Percentiles rank a stretch among this genome's conserved stretches.
These are phyloP conservation scores for Metalampra italica DNA, from an alignment of 2,888 invertebrate species.

Conservation along the genomic window DNA sequence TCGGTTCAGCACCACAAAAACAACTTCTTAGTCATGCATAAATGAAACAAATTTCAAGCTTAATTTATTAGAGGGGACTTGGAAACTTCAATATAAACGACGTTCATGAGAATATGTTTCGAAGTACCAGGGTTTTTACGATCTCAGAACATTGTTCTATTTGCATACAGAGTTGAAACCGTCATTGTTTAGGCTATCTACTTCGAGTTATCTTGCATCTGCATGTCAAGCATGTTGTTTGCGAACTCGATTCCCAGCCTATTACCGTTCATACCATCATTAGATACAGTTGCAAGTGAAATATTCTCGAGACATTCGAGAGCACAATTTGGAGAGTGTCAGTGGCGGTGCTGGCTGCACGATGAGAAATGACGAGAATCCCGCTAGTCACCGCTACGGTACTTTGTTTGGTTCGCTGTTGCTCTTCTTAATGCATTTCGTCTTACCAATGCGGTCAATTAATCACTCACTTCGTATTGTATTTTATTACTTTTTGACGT, in stretches of 20 bases:
- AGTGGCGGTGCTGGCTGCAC: conserved; percentile 28
- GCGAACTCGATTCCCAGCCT: conserved; percentile 66
- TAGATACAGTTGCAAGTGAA: conserved; percentile 69
- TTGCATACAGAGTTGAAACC: conserved; percentile 56
- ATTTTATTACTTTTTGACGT: conserved; percentile 24
- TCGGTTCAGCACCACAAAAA: conserved; percentile 42
- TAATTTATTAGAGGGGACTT: conserved; percentile 47
- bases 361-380: conserved; percentile 65
- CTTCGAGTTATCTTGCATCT: conserved; percentile 57
- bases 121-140: conserved; percentile 36
- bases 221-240: conserved; percentile 55
- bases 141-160: conserved; percentile 44
- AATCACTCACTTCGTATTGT: conserved; percentile 51
- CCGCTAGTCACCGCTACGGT: conserved; percentile 73
- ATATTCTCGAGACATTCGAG: conserved; percentile 62
- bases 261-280: conserved; percentile 61
- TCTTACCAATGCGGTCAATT: conserved; percentile 64
- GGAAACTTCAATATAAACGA: conserved; percentile 44
- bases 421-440: conserved; percentile 68
- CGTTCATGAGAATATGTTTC: conserved; percentile 43
- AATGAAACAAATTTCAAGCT: conserved; percentile 51
- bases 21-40: conserved; percentile 57
- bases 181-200: conserved; percentile 71
- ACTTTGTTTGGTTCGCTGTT: conserved; percentile 59
- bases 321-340: conserved; percentile 63